These are phyloP conservation scores for Syngnathus typhle DNA, from an alignment of 2,113 vertebrate genomes.

Conservation along the genomic window DNA sequence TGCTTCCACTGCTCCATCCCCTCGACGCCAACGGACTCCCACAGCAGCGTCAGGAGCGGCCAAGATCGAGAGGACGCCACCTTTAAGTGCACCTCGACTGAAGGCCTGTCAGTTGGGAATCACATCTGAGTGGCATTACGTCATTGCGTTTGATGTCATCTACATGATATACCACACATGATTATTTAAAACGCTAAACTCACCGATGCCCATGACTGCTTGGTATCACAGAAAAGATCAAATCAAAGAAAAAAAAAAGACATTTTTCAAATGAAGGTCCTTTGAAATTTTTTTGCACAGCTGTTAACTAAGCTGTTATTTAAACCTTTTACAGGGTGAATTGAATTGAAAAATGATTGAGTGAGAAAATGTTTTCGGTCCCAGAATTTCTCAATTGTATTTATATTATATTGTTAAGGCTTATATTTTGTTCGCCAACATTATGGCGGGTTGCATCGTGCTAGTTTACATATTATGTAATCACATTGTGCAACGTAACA, in stretches of 20 bases:
- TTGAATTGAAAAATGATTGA: background rate
- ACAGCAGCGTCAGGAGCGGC: constrained; percentile 12
- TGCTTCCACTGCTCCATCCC: constrained; percentile 62
- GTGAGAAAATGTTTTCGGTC: background rate
- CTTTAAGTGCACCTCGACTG: constrained; percentile 60
- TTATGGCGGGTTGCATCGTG: background rate
- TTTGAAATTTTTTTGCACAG: background rate
- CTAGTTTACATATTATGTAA: background rate
- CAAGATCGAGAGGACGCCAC: constrained; percentile 67
- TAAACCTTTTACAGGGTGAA: background rate
- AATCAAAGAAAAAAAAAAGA: background rate
- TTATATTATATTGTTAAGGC: background rate
- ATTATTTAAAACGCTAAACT: too few species aligned
- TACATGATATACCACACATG: background rate
- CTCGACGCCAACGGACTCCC: constrained; percentile 26
- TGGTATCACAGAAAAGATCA: background rate
- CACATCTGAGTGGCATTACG: constrained; percentile 42
- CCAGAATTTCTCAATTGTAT: background rate
- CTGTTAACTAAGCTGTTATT: background rate
- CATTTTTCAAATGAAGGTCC: background rate
- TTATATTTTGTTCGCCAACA: background rate
- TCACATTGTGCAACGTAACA: too few species aligned
- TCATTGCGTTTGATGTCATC: background rate
- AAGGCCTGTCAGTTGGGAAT: constrained; percentile 56
- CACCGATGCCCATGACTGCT: background rate